These are phyloP conservation scores for Taxidea taxus DNA, from an alignment of 2,113 vertebrate genomes.

Conservation along the genomic window DNA sequence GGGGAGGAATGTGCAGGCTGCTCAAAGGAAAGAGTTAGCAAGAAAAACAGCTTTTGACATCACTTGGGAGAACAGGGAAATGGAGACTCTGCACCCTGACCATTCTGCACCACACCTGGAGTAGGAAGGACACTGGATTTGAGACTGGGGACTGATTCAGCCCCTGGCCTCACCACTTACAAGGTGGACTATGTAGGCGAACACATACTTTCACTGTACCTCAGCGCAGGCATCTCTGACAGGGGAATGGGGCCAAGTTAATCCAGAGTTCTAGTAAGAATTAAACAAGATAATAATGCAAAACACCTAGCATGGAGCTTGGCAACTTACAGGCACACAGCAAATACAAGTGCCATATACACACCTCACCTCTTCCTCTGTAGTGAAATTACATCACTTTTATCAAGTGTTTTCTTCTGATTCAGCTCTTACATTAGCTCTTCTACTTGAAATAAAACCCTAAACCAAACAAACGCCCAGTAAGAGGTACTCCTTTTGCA, in stretches of 20 bases:
- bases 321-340: background rate
- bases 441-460: background rate
- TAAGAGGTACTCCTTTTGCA: background rate
- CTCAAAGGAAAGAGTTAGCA: background rate
- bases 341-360: background rate
- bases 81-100: accelerated
- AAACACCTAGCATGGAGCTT: background rate
- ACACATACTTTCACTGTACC: background rate
- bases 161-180: background rate
- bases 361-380: background rate
- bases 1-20: background rate
- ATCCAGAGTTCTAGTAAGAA: background rate
- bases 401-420: background rate
- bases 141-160: background rate
- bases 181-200: background rate
- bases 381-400: background rate
- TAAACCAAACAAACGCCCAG: background rate
- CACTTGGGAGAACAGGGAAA: background rate
- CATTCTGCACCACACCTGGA: too few species aligned
- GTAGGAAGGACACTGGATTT: background rate
- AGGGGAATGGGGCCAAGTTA: background rate
- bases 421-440: background rate
- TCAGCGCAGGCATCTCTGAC: background rate
- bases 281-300: background rate
- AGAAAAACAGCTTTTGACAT: background rate